A percentile compares a stretch with the other conserved stretches of the same genome.
These are phyloP conservation scores for Astur gentilis DNA, from an alignment of 2,113 vertebrate species.

Conservation along the genomic window DNA sequence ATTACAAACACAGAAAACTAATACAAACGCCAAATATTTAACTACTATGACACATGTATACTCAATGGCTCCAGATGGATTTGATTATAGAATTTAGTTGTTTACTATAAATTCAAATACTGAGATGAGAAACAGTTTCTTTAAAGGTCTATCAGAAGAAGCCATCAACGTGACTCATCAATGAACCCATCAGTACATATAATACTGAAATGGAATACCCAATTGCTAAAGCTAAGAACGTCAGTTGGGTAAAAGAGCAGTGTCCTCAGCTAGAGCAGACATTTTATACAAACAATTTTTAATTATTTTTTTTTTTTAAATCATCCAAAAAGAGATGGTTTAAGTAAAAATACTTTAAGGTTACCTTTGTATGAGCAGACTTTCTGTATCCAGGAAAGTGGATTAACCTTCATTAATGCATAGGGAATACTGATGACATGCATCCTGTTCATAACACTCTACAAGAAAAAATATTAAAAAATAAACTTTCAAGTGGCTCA, in stretches of 20 bases:
- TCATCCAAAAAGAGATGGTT: neutral
- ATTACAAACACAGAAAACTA: neutral
- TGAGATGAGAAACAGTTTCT: neutral
- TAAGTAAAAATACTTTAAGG: neutral
- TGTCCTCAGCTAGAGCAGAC: neutral
- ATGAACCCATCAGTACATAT: neutral
- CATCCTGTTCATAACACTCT: conserved; percentile 96
- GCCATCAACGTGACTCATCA: neutral
- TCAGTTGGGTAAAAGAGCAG: neutral
- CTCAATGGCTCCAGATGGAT: neutral
- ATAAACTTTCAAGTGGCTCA: neutral
- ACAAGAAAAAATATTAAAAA: neutral
- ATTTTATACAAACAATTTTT: neutral
- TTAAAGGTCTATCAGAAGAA: neutral
- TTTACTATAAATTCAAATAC: neutral
- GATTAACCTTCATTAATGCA: conserved; percentile 97
- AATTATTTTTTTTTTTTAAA: neutral
- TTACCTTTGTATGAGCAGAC: conserved; percentile 93
- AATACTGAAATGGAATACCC: neutral
- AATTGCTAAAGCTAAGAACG: neutral
- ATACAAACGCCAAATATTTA: neutral
- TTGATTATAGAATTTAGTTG: neutral
- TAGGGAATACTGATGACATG: conserved; percentile 96
- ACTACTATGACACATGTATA: accelerated
- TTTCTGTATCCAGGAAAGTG: conserved; percentile 97